Evolutionary conservation across 37 sponge, comb jelly and placozoan genomes (phyloP).

Genomic region (Aphrocallistes beatrix): DNA sequence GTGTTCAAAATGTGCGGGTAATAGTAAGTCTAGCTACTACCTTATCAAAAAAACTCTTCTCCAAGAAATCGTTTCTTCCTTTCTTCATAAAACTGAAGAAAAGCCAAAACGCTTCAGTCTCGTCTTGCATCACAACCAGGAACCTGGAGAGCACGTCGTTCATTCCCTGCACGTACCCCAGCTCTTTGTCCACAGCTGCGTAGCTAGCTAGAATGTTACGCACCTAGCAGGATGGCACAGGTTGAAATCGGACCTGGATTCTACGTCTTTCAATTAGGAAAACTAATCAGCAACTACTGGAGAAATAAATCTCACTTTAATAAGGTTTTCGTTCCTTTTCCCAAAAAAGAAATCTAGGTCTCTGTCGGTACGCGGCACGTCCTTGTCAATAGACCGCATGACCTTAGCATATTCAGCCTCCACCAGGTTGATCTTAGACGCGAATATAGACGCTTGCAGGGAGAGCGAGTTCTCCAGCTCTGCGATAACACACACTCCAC

Average conservation of each 20-base stretch:
- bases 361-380: conserved; percentile 70
- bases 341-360: conserved; percentile 53
- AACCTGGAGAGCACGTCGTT: conserved; percentile 77
- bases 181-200: conserved; percentile 27
- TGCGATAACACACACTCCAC: background rate
- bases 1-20: background rate
- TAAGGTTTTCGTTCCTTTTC: conserved; percentile 14
- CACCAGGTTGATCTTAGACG: conserved; percentile 18
- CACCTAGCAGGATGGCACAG: no score
- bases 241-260: no score
- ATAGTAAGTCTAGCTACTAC: background rate
- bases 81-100: conserved; percentile 50
- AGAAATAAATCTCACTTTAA: conserved; percentile 18
- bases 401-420: conserved; percentile 34
- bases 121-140: conserved; percentile 62
- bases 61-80: conserved; percentile 54
- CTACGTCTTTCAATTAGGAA: no score
- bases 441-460: conserved; percentile 9
- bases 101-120: conserved; percentile 79
- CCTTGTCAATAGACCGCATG: conserved; percentile 62
- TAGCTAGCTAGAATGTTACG: conserved; percentile 10
- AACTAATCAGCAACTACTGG: no score
- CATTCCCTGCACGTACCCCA: conserved; percentile 80
- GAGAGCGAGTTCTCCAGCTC: conserved; percentile 11
- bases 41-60: conserved; percentile 33